Conservation (phyloP, 1,140 invertebrate species). For the Drosophila guanche region DNA sequence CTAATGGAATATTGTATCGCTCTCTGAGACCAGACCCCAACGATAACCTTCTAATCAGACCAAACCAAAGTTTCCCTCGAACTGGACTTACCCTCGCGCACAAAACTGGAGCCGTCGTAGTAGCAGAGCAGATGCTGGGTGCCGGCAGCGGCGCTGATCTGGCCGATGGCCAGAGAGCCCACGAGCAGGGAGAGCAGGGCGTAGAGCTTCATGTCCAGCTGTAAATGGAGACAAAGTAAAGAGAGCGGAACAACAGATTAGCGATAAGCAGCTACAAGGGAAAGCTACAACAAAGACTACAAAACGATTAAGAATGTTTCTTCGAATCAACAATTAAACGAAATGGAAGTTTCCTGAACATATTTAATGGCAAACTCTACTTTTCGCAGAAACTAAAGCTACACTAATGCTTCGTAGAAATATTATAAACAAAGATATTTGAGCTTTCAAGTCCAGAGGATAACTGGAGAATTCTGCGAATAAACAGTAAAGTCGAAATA, state of each 20-base stretch:
- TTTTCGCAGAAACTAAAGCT: too few relatives aligned
- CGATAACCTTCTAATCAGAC: conserved; percentile 45
- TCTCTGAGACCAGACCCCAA: too few relatives aligned
- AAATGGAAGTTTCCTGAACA: too few relatives aligned
- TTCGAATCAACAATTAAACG: too few relatives aligned
- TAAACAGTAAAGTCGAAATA: too few relatives aligned
- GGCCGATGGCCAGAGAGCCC: conserved; percentile 67
- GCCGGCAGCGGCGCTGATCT: conserved; percentile 61
- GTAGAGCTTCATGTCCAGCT: conserved; percentile 72
- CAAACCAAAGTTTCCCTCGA: neutral
- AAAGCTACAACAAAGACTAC: too few relatives aligned
- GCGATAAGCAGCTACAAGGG: neutral
- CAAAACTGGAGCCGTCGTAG: conserved; percentile 87
- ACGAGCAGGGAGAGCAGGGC: conserved; percentile 75
- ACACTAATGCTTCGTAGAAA: too few relatives aligned
- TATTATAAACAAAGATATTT: too few relatives aligned
- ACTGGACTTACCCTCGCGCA: conserved; percentile 86
- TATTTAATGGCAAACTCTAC: too few relatives aligned
- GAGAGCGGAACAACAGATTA: conserved; percentile 9
- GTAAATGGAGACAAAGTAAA: neutral
- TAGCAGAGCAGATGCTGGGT: conserved; percentile 87
- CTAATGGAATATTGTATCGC: conserved; percentile 36
- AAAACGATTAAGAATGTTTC: too few relatives aligned
- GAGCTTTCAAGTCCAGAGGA: too few relatives aligned
- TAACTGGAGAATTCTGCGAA: too few relatives aligned